phyloP scores from a whole-genome alignment of 2,797 vertebrate species.

The Capromys pilorides region DNA sequence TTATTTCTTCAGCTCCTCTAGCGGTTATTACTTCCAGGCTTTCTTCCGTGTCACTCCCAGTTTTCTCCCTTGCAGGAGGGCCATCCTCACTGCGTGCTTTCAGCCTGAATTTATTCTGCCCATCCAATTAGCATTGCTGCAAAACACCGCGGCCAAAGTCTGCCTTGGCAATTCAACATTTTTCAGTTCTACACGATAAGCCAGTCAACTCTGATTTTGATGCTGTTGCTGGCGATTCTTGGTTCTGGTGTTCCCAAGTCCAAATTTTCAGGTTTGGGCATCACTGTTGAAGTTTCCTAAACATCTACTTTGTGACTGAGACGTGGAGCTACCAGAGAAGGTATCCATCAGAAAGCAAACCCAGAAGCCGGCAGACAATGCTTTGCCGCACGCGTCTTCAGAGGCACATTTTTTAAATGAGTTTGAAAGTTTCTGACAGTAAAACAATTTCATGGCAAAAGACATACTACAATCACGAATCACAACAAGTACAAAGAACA shows the following conservation, averaged over 20 bases:
- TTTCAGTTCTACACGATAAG: neutral
- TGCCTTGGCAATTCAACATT: neutral
- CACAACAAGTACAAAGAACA: neutral
- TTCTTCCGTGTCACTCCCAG: neutral
- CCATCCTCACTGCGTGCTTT: neutral
- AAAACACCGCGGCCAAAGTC: neutral
- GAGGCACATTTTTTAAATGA: neutral
- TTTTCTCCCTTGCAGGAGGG: neutral
- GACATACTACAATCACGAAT: neutral
- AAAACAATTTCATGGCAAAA: neutral
- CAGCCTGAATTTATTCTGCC: neutral
- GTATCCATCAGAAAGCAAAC: neutral
- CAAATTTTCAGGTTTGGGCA: slow-evolving; percentile 7
- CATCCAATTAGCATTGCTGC: neutral
- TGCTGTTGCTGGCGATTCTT: neutral
- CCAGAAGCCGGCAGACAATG: neutral
- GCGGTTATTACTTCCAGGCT: slow-evolving; percentile 25
- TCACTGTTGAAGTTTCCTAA: neutral
- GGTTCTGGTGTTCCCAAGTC: neutral
- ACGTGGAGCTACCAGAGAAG: neutral
- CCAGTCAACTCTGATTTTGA: neutral
- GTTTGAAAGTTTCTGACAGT: slow-evolving; percentile 22
- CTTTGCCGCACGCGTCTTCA: slow-evolving; percentile 59
- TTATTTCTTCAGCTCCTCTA: neutral
- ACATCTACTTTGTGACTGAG: neutral